Evolutionary conservation across 2,113 vertebrate genomes (phyloP), one percentile per base, ranked within the genome.

Genomic region (Platysternon megacephalum): DNA sequence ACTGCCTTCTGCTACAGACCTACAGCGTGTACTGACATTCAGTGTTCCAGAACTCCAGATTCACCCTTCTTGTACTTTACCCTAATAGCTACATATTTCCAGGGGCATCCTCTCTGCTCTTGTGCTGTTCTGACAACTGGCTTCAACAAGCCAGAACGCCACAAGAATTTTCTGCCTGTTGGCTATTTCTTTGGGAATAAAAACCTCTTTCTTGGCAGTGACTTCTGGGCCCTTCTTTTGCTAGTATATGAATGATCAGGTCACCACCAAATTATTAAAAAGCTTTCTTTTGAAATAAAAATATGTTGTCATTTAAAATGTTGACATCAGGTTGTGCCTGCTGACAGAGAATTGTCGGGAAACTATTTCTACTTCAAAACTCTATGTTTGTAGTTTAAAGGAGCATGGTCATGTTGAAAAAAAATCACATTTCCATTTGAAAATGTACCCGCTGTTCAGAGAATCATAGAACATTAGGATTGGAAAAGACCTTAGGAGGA

Each of bases 1-100:
- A 61, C 76, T 96, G 53, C 79, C 87, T 88, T 85, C 92, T 68
- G 74, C 92, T 89, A 88, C 68, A 82, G 53, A 28, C 51, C 22
- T 91, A 84, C 35, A 93, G 94, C 86, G 58, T 74, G 84, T 2
- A 1, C n/a, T 51, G 84, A 8, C 26, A 2, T 81, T 72, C 90
- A 53, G 72, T 3, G 19, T 22, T 93, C 53, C 85, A 49, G 51
- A 46, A 83, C 24, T 1, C 1, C 0, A 12, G 86, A 22, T 22
- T 86, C 58, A 1, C 89, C 39, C 39, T 82, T 35, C 65, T 29
- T 76, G 4, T 22, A 4, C 39, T 51, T 86, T 52, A 79, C 53
- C 35, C 39, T 91, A 92, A 88, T n/a, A 91, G 56, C 44, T 87
- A 51, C 21, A 1, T 22, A 44, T 91, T 94, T 96, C 82, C 65